Percentiles rank a stretch among this genome's conserved stretches.
Conservation (phyloP, 2,797 vertebrate species). For the Lates japonicus region DNA sequence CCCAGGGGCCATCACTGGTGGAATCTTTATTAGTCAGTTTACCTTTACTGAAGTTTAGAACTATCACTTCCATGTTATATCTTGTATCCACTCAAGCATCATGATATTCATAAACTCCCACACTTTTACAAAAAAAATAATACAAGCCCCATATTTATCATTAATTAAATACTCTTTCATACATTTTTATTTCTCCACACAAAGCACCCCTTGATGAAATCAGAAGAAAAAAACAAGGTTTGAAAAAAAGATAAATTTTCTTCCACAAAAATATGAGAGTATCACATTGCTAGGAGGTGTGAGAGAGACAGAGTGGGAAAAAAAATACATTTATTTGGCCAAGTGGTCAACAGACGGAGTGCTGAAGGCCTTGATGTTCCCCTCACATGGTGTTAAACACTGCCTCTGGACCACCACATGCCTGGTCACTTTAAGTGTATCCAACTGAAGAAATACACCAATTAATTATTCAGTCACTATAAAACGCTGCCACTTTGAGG, state of each 20-base stretch:
- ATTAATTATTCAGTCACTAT: constrained; percentile 36
- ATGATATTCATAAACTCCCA: constrained; percentile 9
- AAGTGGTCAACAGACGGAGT: constrained; percentile 78
- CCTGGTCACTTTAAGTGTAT: constrained; percentile 67
- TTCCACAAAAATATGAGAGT: constrained; percentile 45
- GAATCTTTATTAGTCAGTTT: constrained; percentile 44
- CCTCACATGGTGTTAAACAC: constrained; percentile 69
- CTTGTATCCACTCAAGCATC: constrained; percentile 11
- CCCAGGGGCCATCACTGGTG: constrained; percentile 51
- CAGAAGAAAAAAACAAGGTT: not conserved
- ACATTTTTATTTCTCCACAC: not conserved
- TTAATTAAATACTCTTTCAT: constrained; percentile 2
- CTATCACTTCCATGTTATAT: not conserved
- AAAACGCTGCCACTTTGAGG: constrained; percentile 35
- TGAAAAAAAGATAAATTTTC: constrained; percentile 11
- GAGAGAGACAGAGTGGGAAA: constrained; percentile 58
- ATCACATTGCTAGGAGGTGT: constrained; percentile 78
- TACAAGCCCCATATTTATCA: not conserved
- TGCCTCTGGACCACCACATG: constrained; percentile 69
- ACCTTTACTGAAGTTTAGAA: constrained; percentile 35
- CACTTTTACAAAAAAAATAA: not conserved
- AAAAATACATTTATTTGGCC: constrained; percentile 56
- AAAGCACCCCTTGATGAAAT: constrained; percentile 26
- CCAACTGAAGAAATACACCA: constrained; percentile 55
- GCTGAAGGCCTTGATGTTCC: constrained; percentile 76